phyloP scores from a whole-genome alignment of 2,888 invertebrate species.

The Amphipoea lucens region DNA sequence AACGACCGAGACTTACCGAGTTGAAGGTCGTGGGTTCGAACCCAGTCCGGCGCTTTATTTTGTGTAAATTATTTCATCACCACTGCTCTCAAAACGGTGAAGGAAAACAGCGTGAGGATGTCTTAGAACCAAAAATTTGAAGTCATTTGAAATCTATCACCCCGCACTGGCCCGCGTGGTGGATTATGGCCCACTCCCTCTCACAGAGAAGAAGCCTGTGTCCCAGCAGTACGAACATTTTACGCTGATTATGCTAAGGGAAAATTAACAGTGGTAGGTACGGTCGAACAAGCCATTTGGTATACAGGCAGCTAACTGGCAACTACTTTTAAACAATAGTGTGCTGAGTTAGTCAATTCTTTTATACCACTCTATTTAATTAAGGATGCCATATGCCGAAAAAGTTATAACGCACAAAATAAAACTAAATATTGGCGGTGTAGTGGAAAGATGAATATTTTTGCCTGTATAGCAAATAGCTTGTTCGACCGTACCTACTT shows the following conservation, averaged over 20 bases:
- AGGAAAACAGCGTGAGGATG: neutral
- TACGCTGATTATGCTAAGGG: neutral
- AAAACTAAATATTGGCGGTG: too few relatives aligned
- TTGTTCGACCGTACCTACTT: neutral
- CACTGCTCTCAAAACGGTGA: neutral
- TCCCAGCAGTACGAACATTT: neutral
- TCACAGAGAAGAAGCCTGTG: neutral
- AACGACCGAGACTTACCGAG: neutral
- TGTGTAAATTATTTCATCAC: neutral
- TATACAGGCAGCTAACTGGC: too few relatives aligned
- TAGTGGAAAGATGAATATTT: too few relatives aligned
- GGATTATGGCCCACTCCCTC: neutral
- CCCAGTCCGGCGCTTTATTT: neutral
- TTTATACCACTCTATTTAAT: too few relatives aligned
- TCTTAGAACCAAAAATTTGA: neutral
- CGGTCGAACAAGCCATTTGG: too few relatives aligned
- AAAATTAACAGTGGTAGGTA: neutral
- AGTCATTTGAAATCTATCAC: neutral
- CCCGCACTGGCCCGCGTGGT: too few relatives aligned
- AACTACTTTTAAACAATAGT: too few relatives aligned
- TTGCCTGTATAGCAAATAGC: too few relatives aligned
- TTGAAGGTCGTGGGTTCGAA: neutral
- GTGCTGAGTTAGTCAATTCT: too few relatives aligned
- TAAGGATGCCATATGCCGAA: too few relatives aligned
- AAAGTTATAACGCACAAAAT: too few relatives aligned